Conservation (phyloP, 2,797 vertebrate genomes). For the Mallotus villosus region DNA sequence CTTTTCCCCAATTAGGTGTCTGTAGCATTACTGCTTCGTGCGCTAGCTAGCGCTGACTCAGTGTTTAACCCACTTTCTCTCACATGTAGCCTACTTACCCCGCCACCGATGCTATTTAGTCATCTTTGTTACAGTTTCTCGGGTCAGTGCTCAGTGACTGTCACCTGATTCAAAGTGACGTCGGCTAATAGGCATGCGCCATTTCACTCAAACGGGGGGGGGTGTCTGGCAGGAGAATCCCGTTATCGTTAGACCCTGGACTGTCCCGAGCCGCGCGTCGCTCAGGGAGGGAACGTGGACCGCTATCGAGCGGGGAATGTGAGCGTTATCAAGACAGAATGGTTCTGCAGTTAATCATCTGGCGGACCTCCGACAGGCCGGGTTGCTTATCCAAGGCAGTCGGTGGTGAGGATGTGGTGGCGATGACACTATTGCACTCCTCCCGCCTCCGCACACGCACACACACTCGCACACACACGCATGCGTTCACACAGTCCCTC, state of each 20-base stretch:
- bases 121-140: slow-evolving; percentile 15
- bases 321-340: neutral
- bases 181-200: neutral
- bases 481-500: slow-evolving; percentile 7
- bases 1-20: no score
- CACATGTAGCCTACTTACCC: slow-evolving; percentile 14
- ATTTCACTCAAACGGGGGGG: neutral
- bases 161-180: neutral
- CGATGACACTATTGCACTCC: neutral
- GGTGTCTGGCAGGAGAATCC: no score
- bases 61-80: slow-evolving; percentile 48
- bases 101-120: neutral
- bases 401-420: neutral
- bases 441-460: neutral
- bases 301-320: neutral
- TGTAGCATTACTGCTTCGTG: neutral
- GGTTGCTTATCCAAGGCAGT: slow-evolving; percentile 5
- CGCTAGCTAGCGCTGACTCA: slow-evolving; percentile 40
- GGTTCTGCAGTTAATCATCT: neutral
- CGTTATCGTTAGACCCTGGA: neutral
- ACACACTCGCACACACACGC: neutral
- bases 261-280: neutral
- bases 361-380: neutral
- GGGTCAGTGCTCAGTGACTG: neutral
- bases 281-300: neutral